Percentiles rank a stretch among this genome's conserved stretches.
Evolutionary conservation across 2,888 invertebrate genomes (phyloP).

Genomic region (Uloborus plumipes): DNA sequence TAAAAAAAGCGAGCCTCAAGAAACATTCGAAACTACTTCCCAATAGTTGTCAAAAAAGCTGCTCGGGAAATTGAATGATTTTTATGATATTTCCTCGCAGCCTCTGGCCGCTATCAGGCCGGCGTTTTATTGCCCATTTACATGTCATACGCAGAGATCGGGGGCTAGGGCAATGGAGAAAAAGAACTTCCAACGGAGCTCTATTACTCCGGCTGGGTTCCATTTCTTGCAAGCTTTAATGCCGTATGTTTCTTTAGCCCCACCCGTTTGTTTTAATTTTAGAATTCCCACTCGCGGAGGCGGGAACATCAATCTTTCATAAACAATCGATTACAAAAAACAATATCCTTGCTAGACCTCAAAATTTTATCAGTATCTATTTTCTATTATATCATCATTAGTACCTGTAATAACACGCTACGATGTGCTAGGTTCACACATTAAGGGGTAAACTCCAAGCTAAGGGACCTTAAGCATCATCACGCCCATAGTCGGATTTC

Average conservation of each 20-base stretch:
- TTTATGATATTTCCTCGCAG: slow-evolving; percentile 56
- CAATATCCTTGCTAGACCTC: too few relatives aligned
- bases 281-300: slow-evolving; percentile 3
- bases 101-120: slow-evolving; percentile 37
- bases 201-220: slow-evolving; percentile 42
- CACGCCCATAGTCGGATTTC: too few relatives aligned
- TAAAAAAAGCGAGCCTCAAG: slow-evolving; percentile 28
- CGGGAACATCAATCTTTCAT: too few relatives aligned
- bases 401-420: too few relatives aligned
- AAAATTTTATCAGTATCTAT: too few relatives aligned
- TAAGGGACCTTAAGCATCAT: too few relatives aligned
- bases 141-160: slow-evolving; percentile 56
- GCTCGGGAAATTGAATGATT: slow-evolving; percentile 61
- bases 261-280: slow-evolving; percentile 46
- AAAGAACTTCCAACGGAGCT: slow-evolving; percentile 35
- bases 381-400: too few relatives aligned
- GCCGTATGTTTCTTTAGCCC: slow-evolving; percentile 23
- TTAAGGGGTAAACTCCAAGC: too few relatives aligned
- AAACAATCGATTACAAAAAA: too few relatives aligned
- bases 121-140: slow-evolving; percentile 62
- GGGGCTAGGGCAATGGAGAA: slow-evolving; percentile 20
- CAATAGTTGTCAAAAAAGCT: slow-evolving; percentile 59
- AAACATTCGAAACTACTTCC: slow-evolving; percentile 45
- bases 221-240: slow-evolving; percentile 55
- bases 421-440: too few relatives aligned